These are phyloP conservation scores for Bradypodion ventrale DNA, from an alignment of 2,797 vertebrate species.

Conservation along the genomic window DNA sequence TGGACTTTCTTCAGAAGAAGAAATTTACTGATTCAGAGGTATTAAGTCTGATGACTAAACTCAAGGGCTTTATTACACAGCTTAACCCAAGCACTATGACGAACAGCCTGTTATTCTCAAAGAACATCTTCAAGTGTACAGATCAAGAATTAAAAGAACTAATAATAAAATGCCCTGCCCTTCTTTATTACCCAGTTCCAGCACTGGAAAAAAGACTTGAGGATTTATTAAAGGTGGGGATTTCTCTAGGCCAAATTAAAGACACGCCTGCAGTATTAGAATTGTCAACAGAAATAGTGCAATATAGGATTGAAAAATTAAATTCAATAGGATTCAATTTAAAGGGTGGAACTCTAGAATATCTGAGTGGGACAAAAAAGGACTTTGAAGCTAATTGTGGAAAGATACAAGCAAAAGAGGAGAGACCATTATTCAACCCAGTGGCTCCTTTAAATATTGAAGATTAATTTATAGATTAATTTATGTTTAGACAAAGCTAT, in stretches of 20 bases:
- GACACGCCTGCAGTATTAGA: slow-evolving; percentile 86
- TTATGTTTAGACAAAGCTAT: slow-evolving; percentile 4
- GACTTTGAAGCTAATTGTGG: slow-evolving; percentile 88
- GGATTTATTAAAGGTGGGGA: slow-evolving; percentile 79
- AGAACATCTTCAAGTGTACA: slow-evolving; percentile 80
- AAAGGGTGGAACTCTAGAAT: slow-evolving; percentile 79
- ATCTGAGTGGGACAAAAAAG: slow-evolving; percentile 89
- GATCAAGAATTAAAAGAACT: slow-evolving; percentile 80
- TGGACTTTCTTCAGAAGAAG: slow-evolving; percentile 82
- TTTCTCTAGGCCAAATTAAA: slow-evolving; percentile 84
- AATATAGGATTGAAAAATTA: slow-evolving; percentile 85
- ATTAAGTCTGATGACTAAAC: slow-evolving; percentile 87
- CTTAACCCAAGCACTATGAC: slow-evolving; percentile 81
- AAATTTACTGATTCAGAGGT: slow-evolving; percentile 84
- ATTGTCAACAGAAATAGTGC: slow-evolving; percentile 87
- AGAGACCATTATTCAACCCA: slow-evolving; percentile 92
- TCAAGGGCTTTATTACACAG: slow-evolving; percentile 90
- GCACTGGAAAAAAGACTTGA: slow-evolving; percentile 84
- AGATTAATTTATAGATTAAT: slow-evolving; percentile 80
- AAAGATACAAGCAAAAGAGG: slow-evolving; percentile 82
- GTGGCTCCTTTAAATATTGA: slow-evolving; percentile 84
- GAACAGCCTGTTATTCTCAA: slow-evolving; percentile 81
- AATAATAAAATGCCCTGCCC: slow-evolving; percentile 85
- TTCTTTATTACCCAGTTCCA: slow-evolving; percentile 85
- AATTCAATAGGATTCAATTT: slow-evolving; percentile 78